Conservation (phyloP, 2,113 vertebrate species). For the Calonectris borealis region DNA sequence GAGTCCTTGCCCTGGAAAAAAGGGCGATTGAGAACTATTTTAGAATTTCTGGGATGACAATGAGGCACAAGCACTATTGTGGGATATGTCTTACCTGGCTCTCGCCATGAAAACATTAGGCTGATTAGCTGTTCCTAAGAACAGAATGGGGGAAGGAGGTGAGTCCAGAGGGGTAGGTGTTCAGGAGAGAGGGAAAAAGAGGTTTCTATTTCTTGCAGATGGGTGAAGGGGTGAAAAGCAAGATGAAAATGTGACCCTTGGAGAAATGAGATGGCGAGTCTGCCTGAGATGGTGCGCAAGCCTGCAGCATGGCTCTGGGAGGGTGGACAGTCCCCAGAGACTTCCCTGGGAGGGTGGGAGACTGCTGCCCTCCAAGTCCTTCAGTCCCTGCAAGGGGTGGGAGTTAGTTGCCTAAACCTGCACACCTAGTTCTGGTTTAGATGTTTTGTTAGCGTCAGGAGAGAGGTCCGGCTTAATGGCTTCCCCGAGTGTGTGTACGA, state of each 20-base stretch:
- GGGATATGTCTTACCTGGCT: not conserved
- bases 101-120: not conserved
- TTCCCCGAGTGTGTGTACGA: not conserved
- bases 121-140: not conserved
- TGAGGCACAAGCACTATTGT: not conserved
- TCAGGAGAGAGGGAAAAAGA: not conserved
- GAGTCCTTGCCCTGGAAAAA: not conserved
- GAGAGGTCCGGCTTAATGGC: not conserved
- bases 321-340: not conserved
- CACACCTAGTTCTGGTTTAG: not conserved
- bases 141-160: not conserved
- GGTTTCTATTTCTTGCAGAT: not conserved
- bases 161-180: not conserved
- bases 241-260: not conserved
- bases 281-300: not conserved
- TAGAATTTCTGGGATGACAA: not conserved
- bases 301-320: not conserved
- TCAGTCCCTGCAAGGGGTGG: not conserved
- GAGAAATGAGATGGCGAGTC: not conserved
- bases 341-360: not conserved
- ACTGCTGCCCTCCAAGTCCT: not conserved
- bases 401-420: not conserved
- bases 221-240: not conserved
- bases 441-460: not conserved
- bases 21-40: not conserved